Evolutionary conservation across 2,888 invertebrate genomes (phyloP), one percentile per base, ranked within the genome.

Genomic region (Encarsia formosa): DNA sequence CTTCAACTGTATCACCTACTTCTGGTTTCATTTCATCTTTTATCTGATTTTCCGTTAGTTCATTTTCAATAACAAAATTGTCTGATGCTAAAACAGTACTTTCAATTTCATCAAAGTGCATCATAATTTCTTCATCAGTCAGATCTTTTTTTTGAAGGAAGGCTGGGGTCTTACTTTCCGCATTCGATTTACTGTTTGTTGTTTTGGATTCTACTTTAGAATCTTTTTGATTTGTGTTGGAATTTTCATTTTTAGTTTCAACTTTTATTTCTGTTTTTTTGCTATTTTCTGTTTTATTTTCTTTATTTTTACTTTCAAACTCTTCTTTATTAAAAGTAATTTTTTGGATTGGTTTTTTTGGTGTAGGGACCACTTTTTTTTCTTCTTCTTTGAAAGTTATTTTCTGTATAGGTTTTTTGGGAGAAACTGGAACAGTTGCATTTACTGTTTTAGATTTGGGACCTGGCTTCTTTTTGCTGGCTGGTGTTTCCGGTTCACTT

Each of bases 51-150:
- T 56, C 44, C 26, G 62, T 60, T 45, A 56, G 50, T 43, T 64
- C 63, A 47, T 62, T 59, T 41, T 63, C 59, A 49, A 61, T 59
- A 5, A 57, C 59, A 51, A 64, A 62, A 38, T 53, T 60, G 18
- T 63, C 61, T 8, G 63, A 60, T 40, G 63, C 60, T 19, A 64
- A 42, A 19, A 64, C 66, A 41, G 66, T 68, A 47, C 64, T 69
- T 58, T 70, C 69, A 38, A 70, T 66, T 38, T 66, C 68, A 58
- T 69, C 68, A 32, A 69, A 58, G 54, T 70, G 63, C 41, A 61
- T 56, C 63, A 68, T 63, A 22, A 68, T 63, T 49, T 69, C 68
- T 57, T 69, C 68, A 53, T 70, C 65, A 2, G 64, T 64, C 41
- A 63, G 56, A 52, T 62, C 61, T 4, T 52, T 56, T 56, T 64